Conservation (phyloP, 2,797 vertebrate species). For the Decapterus maruadsi region DNA sequence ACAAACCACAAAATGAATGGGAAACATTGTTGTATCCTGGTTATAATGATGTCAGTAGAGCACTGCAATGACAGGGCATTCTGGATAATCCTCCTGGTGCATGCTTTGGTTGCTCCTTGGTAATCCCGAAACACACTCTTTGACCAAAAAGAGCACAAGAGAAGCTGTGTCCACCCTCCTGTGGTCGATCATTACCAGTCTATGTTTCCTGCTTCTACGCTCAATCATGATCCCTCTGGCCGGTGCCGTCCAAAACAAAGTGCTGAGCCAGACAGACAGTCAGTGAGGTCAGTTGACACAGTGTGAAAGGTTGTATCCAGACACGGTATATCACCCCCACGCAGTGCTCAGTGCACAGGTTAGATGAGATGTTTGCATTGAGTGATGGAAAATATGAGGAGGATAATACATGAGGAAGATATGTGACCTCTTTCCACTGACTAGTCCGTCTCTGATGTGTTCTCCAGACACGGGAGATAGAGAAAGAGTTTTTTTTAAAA, state of each 20-base stretch:
- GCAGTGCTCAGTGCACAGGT: neutral
- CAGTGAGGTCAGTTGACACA: conserved; percentile 33
- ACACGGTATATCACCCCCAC: conserved; percentile 35
- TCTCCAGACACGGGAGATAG: conserved; percentile 46
- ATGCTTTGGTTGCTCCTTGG: neutral
- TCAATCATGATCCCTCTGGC: conserved; percentile 1
- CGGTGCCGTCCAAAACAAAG: conserved; percentile 33
- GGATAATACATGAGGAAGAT: conserved; percentile 30
- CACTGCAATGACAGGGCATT: neutral
- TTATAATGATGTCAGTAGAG: neutral
- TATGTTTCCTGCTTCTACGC: conserved; percentile 6
- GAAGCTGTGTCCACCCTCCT: neutral
- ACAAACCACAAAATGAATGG: conserved; percentile 7
- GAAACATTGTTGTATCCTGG: neutral
- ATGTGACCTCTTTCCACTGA: conserved; percentile 49
- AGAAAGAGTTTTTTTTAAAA: conserved; percentile 22
- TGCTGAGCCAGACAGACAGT: conserved; percentile 34
- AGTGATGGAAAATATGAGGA: conserved; percentile 43
- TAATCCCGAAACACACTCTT: too few relatives aligned
- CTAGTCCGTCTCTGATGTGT: conserved; percentile 48
- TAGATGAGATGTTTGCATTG: conserved; percentile 8
- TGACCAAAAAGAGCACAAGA: neutral
- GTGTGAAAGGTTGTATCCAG: conserved; percentile 36
- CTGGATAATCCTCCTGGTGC: neutral
- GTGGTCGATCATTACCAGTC: neutral